A percentile compares a stretch with the other conserved stretches of the same genome.
Conservation (phyloP, 2,888 invertebrate species). For the Phortica okadai region DNA sequence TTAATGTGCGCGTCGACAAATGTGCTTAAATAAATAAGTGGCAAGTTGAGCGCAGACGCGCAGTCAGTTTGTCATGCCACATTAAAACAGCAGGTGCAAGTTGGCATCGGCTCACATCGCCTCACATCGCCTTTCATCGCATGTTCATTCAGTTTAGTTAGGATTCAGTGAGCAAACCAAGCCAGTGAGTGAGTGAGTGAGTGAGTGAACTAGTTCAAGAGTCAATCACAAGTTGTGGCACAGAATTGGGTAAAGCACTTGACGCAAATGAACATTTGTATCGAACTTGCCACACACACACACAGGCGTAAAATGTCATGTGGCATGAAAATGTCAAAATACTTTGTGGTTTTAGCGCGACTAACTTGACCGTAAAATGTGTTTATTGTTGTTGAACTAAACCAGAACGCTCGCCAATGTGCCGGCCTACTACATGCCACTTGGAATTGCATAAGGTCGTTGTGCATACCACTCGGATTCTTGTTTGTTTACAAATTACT, state of each 20-base stretch:
- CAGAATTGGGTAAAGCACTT: background rate
- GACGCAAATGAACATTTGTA: background rate
- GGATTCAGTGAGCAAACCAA: background rate
- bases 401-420: slow-evolving; percentile 15
- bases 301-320: background rate
- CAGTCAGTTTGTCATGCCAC: slow-evolving; percentile 11
- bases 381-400: background rate
- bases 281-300: background rate
- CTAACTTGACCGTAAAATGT: slow-evolving; percentile 32
- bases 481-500: slow-evolving; percentile 5
- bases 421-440: background rate
- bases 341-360: background rate
- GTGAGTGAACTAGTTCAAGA: slow-evolving; percentile 28
- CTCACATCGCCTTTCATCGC: background rate
- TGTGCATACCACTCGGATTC: slow-evolving; percentile 16
- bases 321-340: background rate
- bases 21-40: background rate
- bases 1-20: background rate
- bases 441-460: slow-evolving; percentile 31
- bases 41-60: background rate
- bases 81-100: background rate
- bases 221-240: slow-evolving; percentile 9
- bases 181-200: slow-evolving; percentile 1
- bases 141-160: background rate
- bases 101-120: background rate